A percentile compares a stretch with the other conserved stretches of the same genome.
phyloP scores from a whole-genome alignment of 2,888 invertebrate genomes.

The Pyralis farinalis region DNA sequence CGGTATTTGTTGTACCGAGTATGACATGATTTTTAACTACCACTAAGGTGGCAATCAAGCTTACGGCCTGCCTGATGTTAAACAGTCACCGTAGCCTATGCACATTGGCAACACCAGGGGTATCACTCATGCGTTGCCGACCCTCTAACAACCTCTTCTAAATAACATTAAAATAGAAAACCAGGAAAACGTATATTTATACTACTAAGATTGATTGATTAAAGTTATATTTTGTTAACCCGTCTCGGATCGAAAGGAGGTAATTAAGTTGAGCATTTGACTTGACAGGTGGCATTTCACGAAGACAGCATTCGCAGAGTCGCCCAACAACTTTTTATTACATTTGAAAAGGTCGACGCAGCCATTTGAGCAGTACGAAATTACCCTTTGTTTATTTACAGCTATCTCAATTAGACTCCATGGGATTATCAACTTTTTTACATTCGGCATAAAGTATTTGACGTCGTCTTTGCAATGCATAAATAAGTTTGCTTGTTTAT shows the following conservation, averaged over 20 bases:
- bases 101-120: too few relatives aligned
- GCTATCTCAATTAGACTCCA: neutral
- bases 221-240: slow-evolving; percentile 27
- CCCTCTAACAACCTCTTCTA: too few relatives aligned
- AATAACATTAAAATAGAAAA: too few relatives aligned
- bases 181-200: too few relatives aligned
- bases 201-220: too few relatives aligned
- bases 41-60: too few relatives aligned
- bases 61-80: too few relatives aligned
- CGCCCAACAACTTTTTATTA: slow-evolving; percentile 40
- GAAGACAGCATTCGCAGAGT: slow-evolving; percentile 32
- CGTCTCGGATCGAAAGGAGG: slow-evolving; percentile 26
- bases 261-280: slow-evolving; percentile 32
- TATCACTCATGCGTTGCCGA: too few relatives aligned
- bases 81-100: too few relatives aligned
- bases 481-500: slow-evolving; percentile 16
- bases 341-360: slow-evolving; percentile 51
- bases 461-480: neutral
- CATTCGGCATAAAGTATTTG: neutral
- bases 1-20: too few relatives aligned
- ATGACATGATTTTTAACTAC: too few relatives aligned
- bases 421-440: slow-evolving; percentile 4
- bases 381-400: slow-evolving; percentile 13
- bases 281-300: slow-evolving; percentile 63
- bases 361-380: slow-evolving; percentile 31